phyloP scores from a whole-genome alignment of 2,888 invertebrate genomes.

The Nemurella pictetii region DNA sequence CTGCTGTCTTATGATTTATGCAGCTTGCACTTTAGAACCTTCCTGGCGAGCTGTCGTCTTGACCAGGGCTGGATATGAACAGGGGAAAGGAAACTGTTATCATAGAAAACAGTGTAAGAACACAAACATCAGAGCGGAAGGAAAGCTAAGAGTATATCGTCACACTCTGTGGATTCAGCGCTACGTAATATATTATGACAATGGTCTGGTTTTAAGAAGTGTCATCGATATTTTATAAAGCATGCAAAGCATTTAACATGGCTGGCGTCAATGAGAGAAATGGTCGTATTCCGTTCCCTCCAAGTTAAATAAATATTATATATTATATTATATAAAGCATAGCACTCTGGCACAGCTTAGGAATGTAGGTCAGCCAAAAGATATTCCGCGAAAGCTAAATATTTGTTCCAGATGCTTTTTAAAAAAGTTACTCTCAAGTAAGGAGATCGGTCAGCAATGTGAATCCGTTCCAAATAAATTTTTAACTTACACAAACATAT shows the following conservation, averaged over 20 bases:
- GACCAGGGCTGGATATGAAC: not conserved
- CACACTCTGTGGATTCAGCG: not conserved
- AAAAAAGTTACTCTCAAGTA: no score
- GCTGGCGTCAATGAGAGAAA: not conserved
- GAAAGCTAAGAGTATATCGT: not conserved
- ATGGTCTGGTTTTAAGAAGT: not conserved
- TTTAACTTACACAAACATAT: no score
- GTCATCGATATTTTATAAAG: not conserved
- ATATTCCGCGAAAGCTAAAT: not conserved
- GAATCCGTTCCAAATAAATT: no score
- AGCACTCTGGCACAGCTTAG: not conserved
- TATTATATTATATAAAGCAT: not conserved
- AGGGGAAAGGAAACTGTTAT: not conserved
- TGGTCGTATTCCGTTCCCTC: not conserved
- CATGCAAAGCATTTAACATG: not conserved
- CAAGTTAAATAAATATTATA: not conserved
- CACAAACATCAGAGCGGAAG: not conserved
- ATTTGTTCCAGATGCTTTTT: not conserved
- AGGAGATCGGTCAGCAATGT: no score
- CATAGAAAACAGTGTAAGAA: not conserved
- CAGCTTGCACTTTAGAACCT: slow-evolving; percentile 11
- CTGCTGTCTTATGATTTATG: slow-evolving; percentile 19
- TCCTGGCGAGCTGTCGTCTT: not conserved
- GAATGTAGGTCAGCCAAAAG: not conserved
- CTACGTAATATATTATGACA: slow-evolving; percentile 1